A percentile compares a stretch with the other conserved stretches of the same genome.
Conservation (phyloP, 2,797 vertebrate genomes). For the Tiaroga cobitis region DNA sequence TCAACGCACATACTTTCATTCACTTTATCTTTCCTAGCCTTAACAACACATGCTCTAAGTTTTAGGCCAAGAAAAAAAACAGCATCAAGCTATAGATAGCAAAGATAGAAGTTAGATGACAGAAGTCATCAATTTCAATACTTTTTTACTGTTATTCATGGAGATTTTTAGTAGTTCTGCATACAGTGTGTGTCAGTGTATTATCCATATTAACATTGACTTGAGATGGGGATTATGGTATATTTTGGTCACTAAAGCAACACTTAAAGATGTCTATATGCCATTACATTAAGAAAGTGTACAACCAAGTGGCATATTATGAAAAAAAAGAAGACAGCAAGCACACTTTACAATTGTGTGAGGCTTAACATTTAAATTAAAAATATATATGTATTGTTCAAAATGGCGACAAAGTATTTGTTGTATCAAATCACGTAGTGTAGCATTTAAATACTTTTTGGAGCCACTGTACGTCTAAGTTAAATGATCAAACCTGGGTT, state of each 20-base stretch:
- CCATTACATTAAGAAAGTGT: no score
- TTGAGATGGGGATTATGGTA: neutral
- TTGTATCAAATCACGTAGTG: neutral
- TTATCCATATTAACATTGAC: neutral
- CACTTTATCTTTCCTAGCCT: constrained; percentile 53
- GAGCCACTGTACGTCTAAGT: neutral
- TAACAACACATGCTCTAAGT: constrained; percentile 68
- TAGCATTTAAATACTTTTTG: neutral
- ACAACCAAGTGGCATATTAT: no score
- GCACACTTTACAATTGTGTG: no score
- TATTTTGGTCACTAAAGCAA: neutral
- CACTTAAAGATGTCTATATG: neutral
- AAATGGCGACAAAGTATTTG: neutral
- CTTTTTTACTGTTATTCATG: constrained; percentile 12
- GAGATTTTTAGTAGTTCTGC: constrained; percentile 3
- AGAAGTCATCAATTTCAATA: constrained; percentile 62
- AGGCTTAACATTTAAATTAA: no score
- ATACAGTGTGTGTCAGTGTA: neutral
- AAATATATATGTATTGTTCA: neutral
- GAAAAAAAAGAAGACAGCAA: no score
- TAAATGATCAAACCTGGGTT: neutral
- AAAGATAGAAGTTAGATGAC: constrained; percentile 66
- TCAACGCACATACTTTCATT: constrained; percentile 45
- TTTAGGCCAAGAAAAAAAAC: constrained; percentile 66
- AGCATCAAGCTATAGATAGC: constrained; percentile 63